Base-by-base conservation (phyloP, 92 coral and sea anemone genomes). In the Diadumene lineata region DNA sequence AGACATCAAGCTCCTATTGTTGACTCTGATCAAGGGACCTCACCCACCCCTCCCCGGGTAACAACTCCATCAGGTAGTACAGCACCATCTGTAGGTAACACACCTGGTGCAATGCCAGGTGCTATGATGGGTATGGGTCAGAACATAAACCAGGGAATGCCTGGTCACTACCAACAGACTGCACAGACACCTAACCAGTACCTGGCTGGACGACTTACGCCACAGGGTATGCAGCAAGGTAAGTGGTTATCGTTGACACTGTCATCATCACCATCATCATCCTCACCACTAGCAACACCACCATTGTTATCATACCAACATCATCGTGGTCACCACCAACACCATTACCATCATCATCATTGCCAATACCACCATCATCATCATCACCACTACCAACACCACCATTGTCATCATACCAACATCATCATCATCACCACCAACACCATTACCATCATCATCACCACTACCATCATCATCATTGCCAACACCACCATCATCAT, bases 201-300 rank as follows among this genome's bases (percentile, higher is more conserved):
- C 75, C 50, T 88, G n/a, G 78, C 84, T 25, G 97, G 97, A 43
- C 78, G 97, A 34, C 62, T 91, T 1, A 88, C 93, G 9, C 93
- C 93, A 2, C 97, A 87, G 73, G 77, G 88, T 28, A 70, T 91
- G 90, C 97, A 91, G 64, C 97, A 91, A 77, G 97, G 97, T 91
- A 66, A 56, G 85, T 8, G 4, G 4, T 9, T 55, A 7, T n/a
- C 4, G 11, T 9, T 25, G 6, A 55, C 22, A n/a, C 22, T 9
- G 61, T 11, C n/a, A n/a, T n/a, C n/a, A n/a, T n/a, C n/a, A n/a
- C n/a, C n/a, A n/a, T n/a, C n/a, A n/a, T n/a, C n/a, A n/a, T n/a
- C n/a, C n/a, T n/a, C n/a, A n/a, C n/a, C n/a, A n/a, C n/a, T n/a
- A n/a, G n/a, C n/a, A n/a, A n/a, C n/a, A n/a, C n/a, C n/a, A n/a